These are phyloP conservation scores for Cataglyphis livida DNA, from an alignment of 2,888 invertebrate species.

Conservation along the genomic window DNA sequence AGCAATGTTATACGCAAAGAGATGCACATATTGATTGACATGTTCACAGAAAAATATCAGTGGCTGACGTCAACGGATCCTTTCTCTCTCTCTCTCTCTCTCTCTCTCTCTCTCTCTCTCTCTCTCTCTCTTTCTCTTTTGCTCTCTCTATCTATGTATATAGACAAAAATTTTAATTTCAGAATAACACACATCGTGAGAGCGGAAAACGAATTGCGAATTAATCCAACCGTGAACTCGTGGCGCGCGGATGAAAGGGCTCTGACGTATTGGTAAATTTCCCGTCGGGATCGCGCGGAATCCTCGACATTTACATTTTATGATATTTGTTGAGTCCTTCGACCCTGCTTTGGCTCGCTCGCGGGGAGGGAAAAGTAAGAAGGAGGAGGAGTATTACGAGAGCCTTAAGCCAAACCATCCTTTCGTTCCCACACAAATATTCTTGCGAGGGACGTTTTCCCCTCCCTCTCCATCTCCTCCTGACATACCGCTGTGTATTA, in stretches of 20 bases:
- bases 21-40: neutral
- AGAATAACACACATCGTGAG: conserved; percentile 31
- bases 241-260: conserved; percentile 58
- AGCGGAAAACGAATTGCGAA: conserved; percentile 44
- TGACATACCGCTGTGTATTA: conserved; percentile 68
- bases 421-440: conserved; percentile 80
- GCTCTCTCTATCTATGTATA: neutral
- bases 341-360: conserved; percentile 60
- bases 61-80: neutral
- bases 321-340: conserved; percentile 74
- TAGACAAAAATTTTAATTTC: conserved; percentile 57
- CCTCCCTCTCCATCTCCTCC: conserved; percentile 44
- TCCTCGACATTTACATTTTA: conserved; percentile 77
- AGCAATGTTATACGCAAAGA: neutral
- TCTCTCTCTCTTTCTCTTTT: no score
- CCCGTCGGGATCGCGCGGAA: conserved; percentile 63
- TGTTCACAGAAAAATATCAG: neutral
- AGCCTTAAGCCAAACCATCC: conserved; percentile 74
- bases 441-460: conserved; percentile 59
- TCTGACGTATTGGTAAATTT: conserved; percentile 69
- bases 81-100: neutral
- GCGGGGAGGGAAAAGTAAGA: conserved; percentile 8
- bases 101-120: neutral
- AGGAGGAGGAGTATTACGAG: conserved; percentile 46
- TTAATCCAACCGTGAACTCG: conserved; percentile 61